phyloP scores from a whole-genome alignment of 92 coral and sea anemone genomes.

The Parazoanthus atlanticus region DNA sequence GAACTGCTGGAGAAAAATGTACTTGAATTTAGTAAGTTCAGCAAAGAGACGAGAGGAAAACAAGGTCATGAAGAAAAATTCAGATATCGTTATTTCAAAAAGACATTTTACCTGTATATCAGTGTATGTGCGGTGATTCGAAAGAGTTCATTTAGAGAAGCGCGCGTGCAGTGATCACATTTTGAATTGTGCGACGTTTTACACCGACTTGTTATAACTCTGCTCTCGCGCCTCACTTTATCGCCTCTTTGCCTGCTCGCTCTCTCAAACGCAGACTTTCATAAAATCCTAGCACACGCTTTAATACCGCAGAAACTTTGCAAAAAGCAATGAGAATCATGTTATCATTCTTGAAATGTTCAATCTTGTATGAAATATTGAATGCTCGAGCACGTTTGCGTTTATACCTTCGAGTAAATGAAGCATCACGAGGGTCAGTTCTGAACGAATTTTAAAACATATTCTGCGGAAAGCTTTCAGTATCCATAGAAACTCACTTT shows the following conservation, averaged over 20 bases:
- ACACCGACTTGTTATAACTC: background rate
- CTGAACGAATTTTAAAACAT: background rate
- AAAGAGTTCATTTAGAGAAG: too few species aligned
- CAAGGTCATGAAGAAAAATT: too few species aligned
- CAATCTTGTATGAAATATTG: too few species aligned
- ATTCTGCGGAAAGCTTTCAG: background rate
- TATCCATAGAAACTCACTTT: constrained; percentile 4
- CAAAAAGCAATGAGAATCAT: background rate
- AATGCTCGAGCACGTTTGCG: background rate
- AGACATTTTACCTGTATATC: too few species aligned
- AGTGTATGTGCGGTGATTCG: too few species aligned
- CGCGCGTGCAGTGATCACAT: too few species aligned
- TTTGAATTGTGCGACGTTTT: background rate
- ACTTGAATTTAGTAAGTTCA: too few species aligned
- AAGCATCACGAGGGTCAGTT: background rate
- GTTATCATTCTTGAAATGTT: too few species aligned
- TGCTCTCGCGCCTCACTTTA: too few species aligned
- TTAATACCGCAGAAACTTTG: background rate
- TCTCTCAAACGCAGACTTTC: background rate
- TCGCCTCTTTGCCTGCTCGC: background rate
- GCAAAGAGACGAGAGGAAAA: too few species aligned
- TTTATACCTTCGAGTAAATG: background rate
- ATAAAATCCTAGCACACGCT: background rate
- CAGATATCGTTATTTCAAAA: too few species aligned
- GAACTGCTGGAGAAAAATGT: too few species aligned